These are phyloP conservation scores for Corvus hawaiiensis DNA, from an alignment of 2,113 vertebrate species.

Conservation along the genomic window DNA sequence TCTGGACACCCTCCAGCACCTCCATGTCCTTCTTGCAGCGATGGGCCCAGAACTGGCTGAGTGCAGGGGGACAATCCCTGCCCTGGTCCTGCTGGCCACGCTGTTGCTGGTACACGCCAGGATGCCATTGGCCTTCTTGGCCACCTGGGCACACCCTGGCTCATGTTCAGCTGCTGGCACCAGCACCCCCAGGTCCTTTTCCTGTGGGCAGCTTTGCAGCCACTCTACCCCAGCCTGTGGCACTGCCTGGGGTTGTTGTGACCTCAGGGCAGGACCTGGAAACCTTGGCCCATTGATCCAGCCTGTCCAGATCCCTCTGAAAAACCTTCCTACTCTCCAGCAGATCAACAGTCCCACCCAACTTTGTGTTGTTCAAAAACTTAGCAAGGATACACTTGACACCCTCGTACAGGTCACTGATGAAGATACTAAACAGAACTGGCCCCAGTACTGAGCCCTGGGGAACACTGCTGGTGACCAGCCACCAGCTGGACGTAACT, in stretches of 20 bases:
- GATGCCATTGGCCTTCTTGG: background rate
- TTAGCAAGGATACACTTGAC: background rate
- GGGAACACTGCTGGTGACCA: rapidly evolving
- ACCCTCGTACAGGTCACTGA: background rate
- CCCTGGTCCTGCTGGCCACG: background rate
- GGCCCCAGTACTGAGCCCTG: background rate
- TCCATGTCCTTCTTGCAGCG: rapidly evolving
- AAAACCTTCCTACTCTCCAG: background rate
- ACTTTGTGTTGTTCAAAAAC: background rate
- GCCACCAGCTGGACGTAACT: background rate
- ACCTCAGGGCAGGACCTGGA: background rate
- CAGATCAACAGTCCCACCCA: background rate
- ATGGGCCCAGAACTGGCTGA: rapidly evolving
- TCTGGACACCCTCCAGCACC: background rate
- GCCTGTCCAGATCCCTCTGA: background rate
- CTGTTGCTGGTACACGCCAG: background rate
- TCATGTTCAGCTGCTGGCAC: background rate
- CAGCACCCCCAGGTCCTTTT: background rate
- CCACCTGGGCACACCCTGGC: background rate
- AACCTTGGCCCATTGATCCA: background rate
- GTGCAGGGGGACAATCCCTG: background rate
- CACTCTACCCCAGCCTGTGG: background rate
- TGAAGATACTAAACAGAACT: background rate
- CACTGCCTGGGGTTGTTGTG: background rate
- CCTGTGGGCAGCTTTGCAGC: background rate